Percentiles rank a stretch among this genome's conserved stretches.
Conservation (phyloP, 2,888 invertebrate species). For the Philhelius pedissequus region DNA sequence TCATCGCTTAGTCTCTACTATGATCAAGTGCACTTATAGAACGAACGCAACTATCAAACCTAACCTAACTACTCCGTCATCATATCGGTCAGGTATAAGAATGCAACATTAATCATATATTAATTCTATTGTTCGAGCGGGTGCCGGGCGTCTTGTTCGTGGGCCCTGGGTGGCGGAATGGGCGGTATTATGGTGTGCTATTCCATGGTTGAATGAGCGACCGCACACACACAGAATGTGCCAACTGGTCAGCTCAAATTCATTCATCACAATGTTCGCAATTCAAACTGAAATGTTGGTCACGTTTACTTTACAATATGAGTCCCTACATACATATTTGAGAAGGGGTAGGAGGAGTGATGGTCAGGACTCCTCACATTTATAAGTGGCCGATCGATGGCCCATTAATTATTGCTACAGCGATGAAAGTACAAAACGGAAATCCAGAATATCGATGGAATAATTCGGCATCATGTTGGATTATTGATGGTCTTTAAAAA, state of each 20-base stretch:
- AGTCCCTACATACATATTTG: too few relatives aligned
- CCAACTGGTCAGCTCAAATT: slow-evolving; percentile 19
- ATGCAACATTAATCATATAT: slow-evolving; percentile 57
- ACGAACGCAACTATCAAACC: neutral
- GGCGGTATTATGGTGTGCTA: neutral
- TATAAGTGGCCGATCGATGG: neutral
- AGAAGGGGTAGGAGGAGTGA: too few relatives aligned
- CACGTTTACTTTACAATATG: slow-evolving; percentile 25
- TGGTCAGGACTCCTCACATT: too few relatives aligned
- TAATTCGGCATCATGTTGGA: slow-evolving; percentile 1
- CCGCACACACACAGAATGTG: slow-evolving; percentile 11
- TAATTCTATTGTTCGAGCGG: slow-evolving; percentile 35
- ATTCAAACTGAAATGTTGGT: slow-evolving; percentile 50
- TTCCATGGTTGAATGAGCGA: slow-evolving; percentile 16
- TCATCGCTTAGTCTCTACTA: neutral
- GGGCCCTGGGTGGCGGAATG: too few relatives aligned
- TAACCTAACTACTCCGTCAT: neutral
- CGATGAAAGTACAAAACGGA: slow-evolving; percentile 1
- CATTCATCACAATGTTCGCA: slow-evolving; percentile 33
- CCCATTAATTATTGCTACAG: neutral
- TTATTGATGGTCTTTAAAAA: neutral
- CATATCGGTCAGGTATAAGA: slow-evolving; percentile 36
- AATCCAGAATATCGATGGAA: neutral
- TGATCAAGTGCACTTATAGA: slow-evolving; percentile 6
- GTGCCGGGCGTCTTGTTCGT: neutral